A percentile compares a stretch with the other conserved stretches of the same genome.
These are phyloP conservation scores for Festucalex cinctus DNA, from an alignment of 2,113 vertebrate species.

Conservation along the genomic window DNA sequence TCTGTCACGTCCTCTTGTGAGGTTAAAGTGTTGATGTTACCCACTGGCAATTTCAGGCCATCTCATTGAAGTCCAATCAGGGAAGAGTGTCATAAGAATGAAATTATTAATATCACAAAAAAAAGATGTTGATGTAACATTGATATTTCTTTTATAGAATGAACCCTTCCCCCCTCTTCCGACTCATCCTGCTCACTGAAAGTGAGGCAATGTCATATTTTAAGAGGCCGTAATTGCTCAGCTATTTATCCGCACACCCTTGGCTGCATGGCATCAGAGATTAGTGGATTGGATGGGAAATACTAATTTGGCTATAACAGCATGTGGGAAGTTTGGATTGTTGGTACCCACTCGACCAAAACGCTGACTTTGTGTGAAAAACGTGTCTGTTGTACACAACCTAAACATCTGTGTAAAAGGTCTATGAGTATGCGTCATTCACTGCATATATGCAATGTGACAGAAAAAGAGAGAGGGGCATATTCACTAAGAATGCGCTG, in stretches of 20 bases:
- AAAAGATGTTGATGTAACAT: neutral
- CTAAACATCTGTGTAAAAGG: neutral
- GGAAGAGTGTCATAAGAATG: neutral
- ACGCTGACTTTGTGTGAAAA: slow-evolving; percentile 37
- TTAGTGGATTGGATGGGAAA: slow-evolving; percentile 34
- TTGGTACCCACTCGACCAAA: slow-evolving; percentile 14
- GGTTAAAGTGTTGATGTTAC: neutral
- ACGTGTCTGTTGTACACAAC: slow-evolving; percentile 3
- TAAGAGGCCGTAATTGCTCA: slow-evolving; percentile 49
- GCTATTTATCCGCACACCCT: slow-evolving; percentile 49
- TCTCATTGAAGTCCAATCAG: neutral
- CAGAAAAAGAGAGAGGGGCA: neutral
- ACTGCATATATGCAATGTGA: neutral
- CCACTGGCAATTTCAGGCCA: neutral
- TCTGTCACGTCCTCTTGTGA: neutral
- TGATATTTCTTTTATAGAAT: neutral
- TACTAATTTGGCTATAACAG: slow-evolving; percentile 54
- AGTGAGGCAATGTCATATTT: slow-evolving; percentile 57
- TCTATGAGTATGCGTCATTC: neutral
- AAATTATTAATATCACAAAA: neutral
- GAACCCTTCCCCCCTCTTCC: neutral
- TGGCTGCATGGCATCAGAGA: slow-evolving; percentile 33
- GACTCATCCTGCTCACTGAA: slow-evolving; percentile 9
- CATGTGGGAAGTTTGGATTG: slow-evolving; percentile 13
- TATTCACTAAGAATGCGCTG: too few relatives aligned